Evolutionary conservation across 2,797 vertebrate species (phyloP).

Genomic region (Scyliorhinus canicula): DNA sequence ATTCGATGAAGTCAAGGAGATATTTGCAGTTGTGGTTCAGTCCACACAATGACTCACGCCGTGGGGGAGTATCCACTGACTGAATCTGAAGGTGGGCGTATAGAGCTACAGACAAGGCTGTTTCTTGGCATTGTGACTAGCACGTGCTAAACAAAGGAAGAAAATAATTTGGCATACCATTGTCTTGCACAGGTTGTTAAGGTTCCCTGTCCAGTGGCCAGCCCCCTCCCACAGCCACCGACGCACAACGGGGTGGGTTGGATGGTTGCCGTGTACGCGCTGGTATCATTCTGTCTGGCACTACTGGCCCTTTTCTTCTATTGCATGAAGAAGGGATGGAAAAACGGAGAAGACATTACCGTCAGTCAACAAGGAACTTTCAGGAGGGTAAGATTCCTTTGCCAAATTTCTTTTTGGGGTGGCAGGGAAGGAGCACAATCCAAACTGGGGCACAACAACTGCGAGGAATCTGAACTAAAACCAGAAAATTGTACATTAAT

Average conservation of each 20-base stretch:
- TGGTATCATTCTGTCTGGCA: slow-evolving; percentile 28
- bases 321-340: slow-evolving; percentile 34
- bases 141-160: too few species aligned
- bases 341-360: background rate
- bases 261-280: slow-evolving; percentile 23
- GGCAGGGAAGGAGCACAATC: background rate
- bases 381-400: slow-evolving; percentile 10
- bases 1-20: background rate
- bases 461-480: background rate
- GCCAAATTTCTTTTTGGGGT: background rate
- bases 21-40: too few species aligned
- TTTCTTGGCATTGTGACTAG: too few species aligned
- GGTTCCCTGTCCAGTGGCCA: background rate
- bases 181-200: slow-evolving; percentile 21
- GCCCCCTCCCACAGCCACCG: background rate
- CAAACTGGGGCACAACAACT: background rate
- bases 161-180: background rate
- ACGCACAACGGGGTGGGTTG: slow-evolving; percentile 17
- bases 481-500: background rate
- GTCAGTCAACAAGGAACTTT: background rate
- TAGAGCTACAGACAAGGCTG: too few species aligned
- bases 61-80: too few species aligned
- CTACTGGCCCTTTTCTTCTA: slow-evolving; percentile 3
- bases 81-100: too few species aligned
- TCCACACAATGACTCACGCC: too few species aligned